Conservation (phyloP, 2,888 invertebrate genomes). For the Folsomia manolachei region DNA sequence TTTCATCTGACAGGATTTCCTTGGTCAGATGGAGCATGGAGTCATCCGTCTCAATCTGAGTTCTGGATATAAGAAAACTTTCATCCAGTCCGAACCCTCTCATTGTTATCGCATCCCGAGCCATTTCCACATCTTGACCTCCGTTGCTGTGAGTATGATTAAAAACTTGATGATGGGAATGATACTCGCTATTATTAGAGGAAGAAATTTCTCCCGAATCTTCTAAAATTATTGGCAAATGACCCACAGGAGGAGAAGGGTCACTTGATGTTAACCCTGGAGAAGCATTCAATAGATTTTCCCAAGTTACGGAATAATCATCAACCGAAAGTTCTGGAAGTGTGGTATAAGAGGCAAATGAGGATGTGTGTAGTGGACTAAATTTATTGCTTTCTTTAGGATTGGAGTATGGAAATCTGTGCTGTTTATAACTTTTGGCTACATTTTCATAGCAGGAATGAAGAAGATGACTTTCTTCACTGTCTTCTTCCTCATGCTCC, state of each 20-base stretch:
- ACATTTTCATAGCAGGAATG: not conserved
- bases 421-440: not conserved
- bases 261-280: not conserved
- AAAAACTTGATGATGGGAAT: not conserved
- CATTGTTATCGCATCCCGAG: not conserved
- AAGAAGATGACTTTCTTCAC: not conserved
- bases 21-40: constrained; percentile 22
- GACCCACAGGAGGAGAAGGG: not conserved
- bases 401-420: not conserved
- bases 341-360: not conserved
- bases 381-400: constrained; percentile 2
- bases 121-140: not conserved
- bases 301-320: constrained; percentile 6
- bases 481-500: not conserved
- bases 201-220: constrained; percentile 31
- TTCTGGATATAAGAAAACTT: constrained; percentile 36
- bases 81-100: constrained; percentile 16
- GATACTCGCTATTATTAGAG: not conserved
- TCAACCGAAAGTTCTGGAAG: not conserved
- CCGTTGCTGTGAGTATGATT: too few species aligned
- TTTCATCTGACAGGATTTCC: constrained; percentile 12
- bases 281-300: constrained; percentile 11
- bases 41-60: constrained; percentile 25
- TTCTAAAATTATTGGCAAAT: constrained; percentile 32
- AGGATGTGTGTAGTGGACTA: constrained; percentile 3